Base-by-base conservation (phyloP, 1,140 invertebrate genomes). In the Aplysia californica region DNA sequence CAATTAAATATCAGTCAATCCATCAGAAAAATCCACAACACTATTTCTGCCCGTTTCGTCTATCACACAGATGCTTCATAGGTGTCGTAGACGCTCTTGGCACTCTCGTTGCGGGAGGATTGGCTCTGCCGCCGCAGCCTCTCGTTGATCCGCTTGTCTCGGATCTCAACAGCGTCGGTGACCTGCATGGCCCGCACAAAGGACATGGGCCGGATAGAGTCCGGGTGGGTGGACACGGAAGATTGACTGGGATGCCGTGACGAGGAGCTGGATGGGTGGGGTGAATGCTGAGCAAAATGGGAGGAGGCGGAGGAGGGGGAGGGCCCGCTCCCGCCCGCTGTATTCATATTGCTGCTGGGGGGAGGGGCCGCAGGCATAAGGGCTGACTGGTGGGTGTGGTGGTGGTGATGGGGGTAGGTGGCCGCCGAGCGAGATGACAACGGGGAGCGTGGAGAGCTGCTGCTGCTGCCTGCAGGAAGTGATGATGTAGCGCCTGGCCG, bases 111-210 rank as follows among this genome's bases (percentile, higher is more conserved):
- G 93, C 94, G 82, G 74, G 76, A 79, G 75, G 41, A 35, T 33
- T 72, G 78, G 50, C 73, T 77, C 69, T 80, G 77, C 29, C 55
- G 67, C 20, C 38, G 44, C 33, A 61, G 68, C 18, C 67, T 72
- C 72, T 83, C 73, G 77, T 82, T 70, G 76, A 80, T 75, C 15
- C 72, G 59, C n/a, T 75, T 75, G n/a, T 75, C 72, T 20, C 72
- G 72, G 33, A 75, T 75, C 73, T 82, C 82, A 44, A 88, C 80
- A 70, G 85, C 83, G 85, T 97, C 95, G 74, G 95, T 94, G 93
- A 97, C 95, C 91, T 97, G 96, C 29, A 97, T 91, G 6, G 96
- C 96, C 78, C 95, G 93, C 31, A 97, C 95, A 90, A 98, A 97
- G 41, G 96, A 96, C 92, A 97, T 95, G 0, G 97, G 96, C 61